Percentiles rank a stretch among this genome's conserved stretches.
phyloP scores from a whole-genome alignment of 2,113 vertebrate genomes.

The Actenoides lindsayi region DNA sequence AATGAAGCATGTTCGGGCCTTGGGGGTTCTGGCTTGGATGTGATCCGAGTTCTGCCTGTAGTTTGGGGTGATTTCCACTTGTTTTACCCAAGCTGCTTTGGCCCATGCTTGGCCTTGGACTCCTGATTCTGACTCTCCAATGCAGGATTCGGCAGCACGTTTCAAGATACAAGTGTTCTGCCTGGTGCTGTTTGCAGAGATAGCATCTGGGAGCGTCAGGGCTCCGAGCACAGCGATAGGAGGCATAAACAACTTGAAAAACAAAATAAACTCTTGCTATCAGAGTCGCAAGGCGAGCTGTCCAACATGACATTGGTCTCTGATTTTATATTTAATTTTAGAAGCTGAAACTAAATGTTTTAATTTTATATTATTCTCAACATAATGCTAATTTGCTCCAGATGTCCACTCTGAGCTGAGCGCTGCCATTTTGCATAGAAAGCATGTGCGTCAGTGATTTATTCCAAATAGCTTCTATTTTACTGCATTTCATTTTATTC shows the following conservation, averaged over 20 bases:
- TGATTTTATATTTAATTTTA: constrained; percentile 74
- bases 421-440: constrained; percentile 77
- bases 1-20: not conserved
- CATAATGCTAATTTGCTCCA: constrained; percentile 79
- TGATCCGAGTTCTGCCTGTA: not conserved
- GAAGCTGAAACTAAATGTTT: constrained; percentile 77
- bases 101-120: not conserved
- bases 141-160: not conserved
- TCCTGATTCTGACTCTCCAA: not conserved
- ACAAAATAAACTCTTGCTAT: constrained; percentile 46
- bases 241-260: constrained; percentile 8
- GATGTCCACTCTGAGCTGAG: constrained; percentile 15
- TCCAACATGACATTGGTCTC: constrained; percentile 59
- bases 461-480: constrained; percentile 81
- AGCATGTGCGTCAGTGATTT: constrained; percentile 88
- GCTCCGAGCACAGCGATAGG: not conserved
- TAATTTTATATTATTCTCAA: constrained; percentile 80
- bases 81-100: not conserved
- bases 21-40: not conserved
- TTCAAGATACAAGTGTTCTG: not conserved
- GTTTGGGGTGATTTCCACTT: not conserved
- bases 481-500: constrained; percentile 84
- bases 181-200: not conserved
- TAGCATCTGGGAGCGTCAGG: not conserved
- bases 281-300: constrained; percentile 39